These are phyloP conservation scores for Candoia aspera DNA, from an alignment of 2,113 vertebrate species.

Conservation along the genomic window DNA sequence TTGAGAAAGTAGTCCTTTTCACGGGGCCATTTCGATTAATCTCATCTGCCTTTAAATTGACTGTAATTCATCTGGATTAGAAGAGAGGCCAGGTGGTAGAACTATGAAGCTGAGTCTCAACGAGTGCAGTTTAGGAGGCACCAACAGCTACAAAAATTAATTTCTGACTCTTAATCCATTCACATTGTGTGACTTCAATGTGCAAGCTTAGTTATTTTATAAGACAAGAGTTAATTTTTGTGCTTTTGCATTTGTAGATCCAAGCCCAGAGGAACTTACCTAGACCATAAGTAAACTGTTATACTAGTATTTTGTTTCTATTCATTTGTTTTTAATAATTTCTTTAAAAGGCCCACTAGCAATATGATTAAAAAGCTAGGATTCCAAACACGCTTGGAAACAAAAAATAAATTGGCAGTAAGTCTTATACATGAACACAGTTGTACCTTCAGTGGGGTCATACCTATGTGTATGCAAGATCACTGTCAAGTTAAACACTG, in stretches of 20 bases:
- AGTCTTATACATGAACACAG: background rate
- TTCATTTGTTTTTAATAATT: background rate
- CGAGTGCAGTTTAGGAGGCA: background rate
- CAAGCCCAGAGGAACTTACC: background rate
- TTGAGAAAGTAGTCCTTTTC: background rate
- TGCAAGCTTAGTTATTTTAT: background rate
- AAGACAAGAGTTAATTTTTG: background rate
- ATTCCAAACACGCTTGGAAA: background rate
- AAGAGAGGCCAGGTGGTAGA: slow-evolving; percentile 6
- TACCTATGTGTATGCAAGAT: too few relatives aligned
- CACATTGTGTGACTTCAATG: background rate
- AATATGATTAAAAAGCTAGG: background rate
- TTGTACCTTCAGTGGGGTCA: background rate
- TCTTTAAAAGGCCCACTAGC: background rate
- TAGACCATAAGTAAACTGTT: background rate
- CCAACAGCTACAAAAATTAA: slow-evolving; percentile 15
- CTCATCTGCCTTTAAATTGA: background rate
- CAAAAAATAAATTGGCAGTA: background rate
- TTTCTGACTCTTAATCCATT: slow-evolving; percentile 18
- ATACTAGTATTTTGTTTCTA: background rate
- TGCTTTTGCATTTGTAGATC: background rate
- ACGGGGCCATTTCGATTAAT: background rate
- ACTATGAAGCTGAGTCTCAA: background rate
- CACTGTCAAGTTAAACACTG: background rate
- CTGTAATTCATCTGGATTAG: slow-evolving; percentile 2